Base-by-base conservation (phyloP, 2,888 invertebrate species). In the Brenthis daphne region DNA sequence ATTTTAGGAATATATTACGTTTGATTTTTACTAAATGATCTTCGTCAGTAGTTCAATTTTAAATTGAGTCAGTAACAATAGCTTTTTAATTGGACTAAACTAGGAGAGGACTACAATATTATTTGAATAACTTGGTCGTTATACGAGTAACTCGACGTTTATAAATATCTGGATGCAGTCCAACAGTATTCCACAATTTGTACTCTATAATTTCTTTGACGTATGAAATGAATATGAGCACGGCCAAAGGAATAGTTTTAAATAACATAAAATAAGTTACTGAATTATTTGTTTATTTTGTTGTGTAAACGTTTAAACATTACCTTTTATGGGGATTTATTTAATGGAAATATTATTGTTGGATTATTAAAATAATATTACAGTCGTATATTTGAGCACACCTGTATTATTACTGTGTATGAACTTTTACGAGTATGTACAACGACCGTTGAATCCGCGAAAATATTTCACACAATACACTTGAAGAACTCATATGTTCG, bases 141-240 rank as follows among this genome's bases (percentile, higher is more conserved):
- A 88, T 82, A 80, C 77, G 76, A 75, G 79, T 80, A 81, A 81
- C 84, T 83, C 85, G 87, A 86, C 85, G 87, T 88, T 84, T 82
- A 84, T 86, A 87, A 88, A 87, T 83, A 82, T 82, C 84, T 90
- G 90, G 90, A 88, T 71, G 37, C 72, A 73, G 75, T 84, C 89
- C 90, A 90, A 79, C 80, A 77, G 61, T 67, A 54, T 64, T 68
- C 54, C n/a, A 50, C 60, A 60, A 61, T 67, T 67, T 55, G 60
- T 55, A 55, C 48, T 60, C 60, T 55, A 47, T 60, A 60, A 55
- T 48, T 54, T 54, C 60, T 66, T 55, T 60, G 66, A 66, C 11
- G 48, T 5, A 60, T 60, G 29, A 51, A 60, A 66, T 55, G 12
- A 33, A 47, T 47, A 58, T 47, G 58, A 6, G 24, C 33, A 56